Base-by-base conservation (phyloP, 1,140 invertebrate genomes). In the Drosophila yakuba region DNA sequence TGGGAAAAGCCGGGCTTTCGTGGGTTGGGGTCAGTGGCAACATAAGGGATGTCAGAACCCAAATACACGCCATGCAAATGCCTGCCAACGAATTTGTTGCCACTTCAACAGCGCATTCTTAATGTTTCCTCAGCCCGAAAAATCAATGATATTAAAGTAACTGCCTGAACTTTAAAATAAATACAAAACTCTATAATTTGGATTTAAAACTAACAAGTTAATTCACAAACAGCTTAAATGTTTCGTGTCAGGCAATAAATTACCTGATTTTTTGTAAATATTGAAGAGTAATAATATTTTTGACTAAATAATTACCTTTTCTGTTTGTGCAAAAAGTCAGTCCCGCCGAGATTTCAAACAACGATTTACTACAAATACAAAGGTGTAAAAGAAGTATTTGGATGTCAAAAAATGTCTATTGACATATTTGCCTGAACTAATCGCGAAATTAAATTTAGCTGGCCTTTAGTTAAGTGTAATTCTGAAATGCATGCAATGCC, bases 1-100 rank as follows among this genome's bases (percentile, higher is more conserved):
- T 25, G n/a, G 57, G 41, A 38, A 8, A 12, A 1, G 32, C 6
- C 23, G 15, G 25, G 12, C 12, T 14, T n/a, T 8, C 17, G 7
- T 14, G 39, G 56, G 36, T n/a, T 7, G 39, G 15, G 59, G 35
- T 62, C 52, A 41, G 62, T 48, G 36, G 43, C 62, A 47, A 43
- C 35, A 38, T 38, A 38, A 25, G 23, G 63, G 47, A 36, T 15
- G 60, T 38, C 48, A 17, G 45, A 76, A 50, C 57, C 56, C 43
- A 62, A 82, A 78, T 78, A 83, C 80, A 83, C 54, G 71, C 38
- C 64, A 57, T 51, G 58, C 55, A 64, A 64, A 78, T 60, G 80
- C 54, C 72, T 84, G 80, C 75, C 80, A 83, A 82, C 78, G 61
- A 75, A 44, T 52, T 50, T 44, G 64, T 68, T 51, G 64, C 17